Base-by-base conservation (phyloP, 35 echinoderm and acorn worm genomes). In the Diadema setosum region DNA sequence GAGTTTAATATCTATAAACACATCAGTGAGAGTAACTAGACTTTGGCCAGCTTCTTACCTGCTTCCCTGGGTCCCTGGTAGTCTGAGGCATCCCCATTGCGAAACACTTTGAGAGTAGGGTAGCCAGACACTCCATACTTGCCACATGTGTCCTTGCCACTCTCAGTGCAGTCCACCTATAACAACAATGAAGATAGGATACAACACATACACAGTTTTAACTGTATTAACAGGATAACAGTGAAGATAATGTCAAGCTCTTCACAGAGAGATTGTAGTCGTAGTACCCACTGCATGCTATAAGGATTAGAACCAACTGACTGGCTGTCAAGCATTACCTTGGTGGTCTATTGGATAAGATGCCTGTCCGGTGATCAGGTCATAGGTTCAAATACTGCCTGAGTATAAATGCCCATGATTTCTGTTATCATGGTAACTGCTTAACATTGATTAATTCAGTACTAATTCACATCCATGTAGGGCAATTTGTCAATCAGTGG, bases 41-140 rank as follows among this genome's bases (percentile, higher is more conserved):
- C n/a, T n/a, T n/a, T n/a, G 30, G 58, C 15, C 20, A 60, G 30
- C 3, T 65, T 32, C 61, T 31, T 85, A 98, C 96, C 81, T 32
- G 83, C 61, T 39, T 84, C 75, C 58, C 96, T 91, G 45, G 92
- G 84, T 18, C 96, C 96, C 30, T 43, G 29, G 70, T 98, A 98
- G 45, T 98, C 96, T 40, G 65, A 26, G n/a, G 96, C 41, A 12
- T 57, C 50, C 32, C 96, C 96, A 55, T 70, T 56, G 45, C 89
- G 78, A 58, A 98, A 98, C 12, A 98, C 87, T 76, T 98, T 98
- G 0, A 98, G 81, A 27, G 96, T 94, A 58, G 96, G 96, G 70
- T 94, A 98, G 2, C 92, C 96, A 48, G 81, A 88, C 5, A 98
- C 96, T 18, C 92, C 96, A 82, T 52, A 88, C 24, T 89, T 69